Base-by-base conservation (phyloP, 30 jellyfish, hydroid and myxozoan species). In the Aurelia sp. region DNA sequence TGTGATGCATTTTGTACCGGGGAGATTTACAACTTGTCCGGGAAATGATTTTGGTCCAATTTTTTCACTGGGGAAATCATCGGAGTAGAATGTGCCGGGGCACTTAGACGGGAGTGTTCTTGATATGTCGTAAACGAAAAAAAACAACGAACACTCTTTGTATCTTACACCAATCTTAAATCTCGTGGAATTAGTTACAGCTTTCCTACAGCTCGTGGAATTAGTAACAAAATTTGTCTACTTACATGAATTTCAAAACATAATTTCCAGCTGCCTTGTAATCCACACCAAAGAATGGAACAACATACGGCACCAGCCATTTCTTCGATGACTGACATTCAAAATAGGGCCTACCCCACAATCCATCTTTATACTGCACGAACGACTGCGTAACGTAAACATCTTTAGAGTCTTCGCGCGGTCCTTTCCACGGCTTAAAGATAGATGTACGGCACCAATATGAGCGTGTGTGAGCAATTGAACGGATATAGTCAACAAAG, bases 321-420 rank as follows among this genome's bases (percentile, higher is more conserved):
- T n/a, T 37, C 62, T 66, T 62, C 31, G 93, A 35, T 40, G 79
- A 16, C 12, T 27, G 23, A 55, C 93, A 84, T 72, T 84, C 93
- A 50, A 84, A 84, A 35, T 84, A 84, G 15, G 93, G 93, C 63
- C 93, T 71, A n/a, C 86, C 87, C 93, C 93, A 84, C 17, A 74
- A 17, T 17, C 93, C 93, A 59, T 84, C 93, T 10, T 47, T 66
- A 64, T 66, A 84, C 64, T 84, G 75, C 12, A 72, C 60, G 9
- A 44, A 35, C 2, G 93, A 77, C 62, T 84, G 93, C 16, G 80
- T 84, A 10, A 41, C 13, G 20, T 19, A 47, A 1, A 8, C 33
- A 11, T 62, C 87, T 11, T 10, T 19, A 4, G 18, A 18, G 18
- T 70, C 84, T 17, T 22, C 35, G 5, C 84, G 12, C 33, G 23